Conservation (phyloP, 2,888 invertebrate genomes). For the Carterocephalus palaemon region DNA sequence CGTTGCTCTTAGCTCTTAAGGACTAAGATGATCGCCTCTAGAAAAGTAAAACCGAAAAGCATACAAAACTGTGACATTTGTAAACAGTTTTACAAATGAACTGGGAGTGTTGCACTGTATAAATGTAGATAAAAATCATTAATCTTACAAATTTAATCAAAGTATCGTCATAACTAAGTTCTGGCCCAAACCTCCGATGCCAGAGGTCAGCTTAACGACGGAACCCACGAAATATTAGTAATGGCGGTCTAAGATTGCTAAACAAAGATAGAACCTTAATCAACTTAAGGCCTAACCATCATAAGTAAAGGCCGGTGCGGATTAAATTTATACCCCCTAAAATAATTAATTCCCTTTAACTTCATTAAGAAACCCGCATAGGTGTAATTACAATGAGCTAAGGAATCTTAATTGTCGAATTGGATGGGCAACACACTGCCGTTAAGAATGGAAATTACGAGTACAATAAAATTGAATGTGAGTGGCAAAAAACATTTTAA, state of each 20-base stretch:
- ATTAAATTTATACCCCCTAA: slow-evolving; percentile 74
- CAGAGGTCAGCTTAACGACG: slow-evolving; percentile 16
- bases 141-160: slow-evolving; percentile 2
- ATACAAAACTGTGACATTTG: no score
- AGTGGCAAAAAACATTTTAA: no score
- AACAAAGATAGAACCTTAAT: slow-evolving; percentile 38
- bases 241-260: slow-evolving; percentile 30
- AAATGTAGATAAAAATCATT: background rate
- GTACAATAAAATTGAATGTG: no score
- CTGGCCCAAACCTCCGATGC: background rate
- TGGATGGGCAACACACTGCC: slow-evolving; percentile 51
- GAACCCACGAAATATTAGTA: slow-evolving; percentile 21
- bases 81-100: no score
- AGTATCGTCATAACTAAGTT: background rate
- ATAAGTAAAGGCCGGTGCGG: slow-evolving; percentile 68
- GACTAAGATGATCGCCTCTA: no score
- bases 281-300: slow-evolving; percentile 45
- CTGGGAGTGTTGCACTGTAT: slow-evolving; percentile 36
- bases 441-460: slow-evolving; percentile 22
- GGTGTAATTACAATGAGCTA: slow-evolving; percentile 77
- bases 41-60: no score
- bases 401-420: slow-evolving; percentile 78
- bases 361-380: slow-evolving; percentile 78
- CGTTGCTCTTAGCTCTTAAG: no score
- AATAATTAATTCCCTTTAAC: slow-evolving; percentile 78